Percentiles rank a stretch among this genome's conserved stretches.
Conservation (phyloP, 23 tunicate genomes). For the Ciona savignyi region DNA sequence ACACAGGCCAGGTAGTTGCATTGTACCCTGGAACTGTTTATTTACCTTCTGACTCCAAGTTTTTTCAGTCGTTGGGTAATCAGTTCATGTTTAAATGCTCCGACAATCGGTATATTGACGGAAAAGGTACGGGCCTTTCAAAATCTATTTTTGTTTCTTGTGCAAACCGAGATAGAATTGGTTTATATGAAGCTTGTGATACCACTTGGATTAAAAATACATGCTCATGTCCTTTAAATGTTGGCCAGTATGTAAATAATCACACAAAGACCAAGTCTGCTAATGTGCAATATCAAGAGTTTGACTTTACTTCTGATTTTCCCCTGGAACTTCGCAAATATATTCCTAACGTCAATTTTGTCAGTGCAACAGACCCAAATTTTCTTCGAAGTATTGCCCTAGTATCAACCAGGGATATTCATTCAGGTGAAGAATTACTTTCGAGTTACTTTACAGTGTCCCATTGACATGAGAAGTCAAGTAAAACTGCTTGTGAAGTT, state of each 20-base stretch:
- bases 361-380: constrained; percentile 6
- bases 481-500: too few species aligned
- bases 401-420: constrained; percentile 53
- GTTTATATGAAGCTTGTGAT: constrained; percentile 39
- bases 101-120: constrained; percentile 65
- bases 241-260: constrained; percentile 86
- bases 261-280: constrained; percentile 17
- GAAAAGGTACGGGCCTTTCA: constrained; percentile 56
- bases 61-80: constrained; percentile 78
- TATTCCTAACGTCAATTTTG: constrained; percentile 73
- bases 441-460: constrained; percentile 66
- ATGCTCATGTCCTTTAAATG: constrained; percentile 32
- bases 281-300: constrained; percentile 87
- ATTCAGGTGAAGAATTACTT: constrained; percentile 65
- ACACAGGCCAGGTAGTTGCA: constrained; percentile 59
- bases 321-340: constrained; percentile 36
- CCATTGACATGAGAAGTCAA: background rate
- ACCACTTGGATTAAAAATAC: constrained; percentile 34
- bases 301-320: constrained; percentile 53
- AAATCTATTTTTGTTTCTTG: constrained; percentile 60
- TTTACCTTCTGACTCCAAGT: constrained; percentile 61
- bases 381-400: constrained; percentile 65
- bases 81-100: constrained; percentile 57
- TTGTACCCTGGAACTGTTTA: constrained; percentile 92
- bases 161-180: constrained; percentile 70